Conservation (phyloP, 2,113 vertebrate species). For the Pseudopodoces humilis region DNA sequence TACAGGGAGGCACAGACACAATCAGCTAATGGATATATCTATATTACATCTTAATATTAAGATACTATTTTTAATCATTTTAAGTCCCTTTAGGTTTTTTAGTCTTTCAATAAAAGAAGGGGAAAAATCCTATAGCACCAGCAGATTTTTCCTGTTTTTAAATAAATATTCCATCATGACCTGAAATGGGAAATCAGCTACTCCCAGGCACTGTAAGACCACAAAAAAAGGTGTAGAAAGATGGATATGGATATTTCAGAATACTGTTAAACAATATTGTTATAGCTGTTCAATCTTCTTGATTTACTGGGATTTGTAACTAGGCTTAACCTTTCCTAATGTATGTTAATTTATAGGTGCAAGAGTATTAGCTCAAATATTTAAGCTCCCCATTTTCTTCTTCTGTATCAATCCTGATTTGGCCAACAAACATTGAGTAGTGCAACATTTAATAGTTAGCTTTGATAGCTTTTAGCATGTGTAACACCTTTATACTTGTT, state of each 20-base stretch:
- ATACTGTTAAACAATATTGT: not conserved
- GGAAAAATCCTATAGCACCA: not conserved
- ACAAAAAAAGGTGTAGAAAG: not conserved
- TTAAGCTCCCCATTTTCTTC: not conserved
- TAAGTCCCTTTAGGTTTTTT: not conserved
- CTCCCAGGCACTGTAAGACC: not conserved
- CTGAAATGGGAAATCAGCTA: rapidly evolving
- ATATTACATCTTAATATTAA: not conserved
- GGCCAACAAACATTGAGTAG: not conserved
- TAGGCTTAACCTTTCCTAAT: not conserved
- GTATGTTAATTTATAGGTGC: not conserved
- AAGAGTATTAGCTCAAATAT: not conserved
- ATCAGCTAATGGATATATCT: not conserved
- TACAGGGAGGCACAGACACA: not conserved
- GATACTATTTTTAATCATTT: not conserved
- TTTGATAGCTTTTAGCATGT: not conserved
- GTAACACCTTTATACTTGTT: not conserved
- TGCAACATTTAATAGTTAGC: not conserved
- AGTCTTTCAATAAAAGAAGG: not conserved
- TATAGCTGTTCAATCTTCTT: not conserved
- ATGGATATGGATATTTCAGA: not conserved
- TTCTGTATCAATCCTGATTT: not conserved
- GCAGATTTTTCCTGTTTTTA: not conserved
- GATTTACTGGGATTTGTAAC: not conserved
- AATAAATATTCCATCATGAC: not conserved